Percentiles rank a stretch among this genome's conserved stretches.
Evolutionary conservation across 1,140 invertebrate species (phyloP).

Genomic region (Tyrophagus putrescentiae): DNA sequence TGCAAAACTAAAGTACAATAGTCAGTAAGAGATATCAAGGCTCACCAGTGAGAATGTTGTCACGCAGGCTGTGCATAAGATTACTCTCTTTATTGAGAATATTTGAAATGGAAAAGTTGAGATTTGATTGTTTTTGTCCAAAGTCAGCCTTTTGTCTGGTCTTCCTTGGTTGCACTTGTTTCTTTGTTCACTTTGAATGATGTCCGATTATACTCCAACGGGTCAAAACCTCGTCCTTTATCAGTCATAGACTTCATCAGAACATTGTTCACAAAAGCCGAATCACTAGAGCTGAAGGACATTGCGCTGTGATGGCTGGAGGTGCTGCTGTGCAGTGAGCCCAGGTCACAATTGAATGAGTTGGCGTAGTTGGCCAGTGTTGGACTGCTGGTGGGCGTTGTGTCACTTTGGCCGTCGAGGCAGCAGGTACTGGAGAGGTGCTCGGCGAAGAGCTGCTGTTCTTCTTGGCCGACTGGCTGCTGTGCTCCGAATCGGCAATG

Average conservation of each 20-base stretch:
- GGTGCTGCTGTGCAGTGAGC: background rate
- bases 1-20: background rate
- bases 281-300: background rate
- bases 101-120: conserved; percentile 14
- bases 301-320: conserved; percentile 9
- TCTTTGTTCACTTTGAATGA: too few relatives aligned
- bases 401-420: background rate
- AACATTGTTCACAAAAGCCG: background rate
- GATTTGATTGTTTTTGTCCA: background rate
- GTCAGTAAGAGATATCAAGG: too few relatives aligned
- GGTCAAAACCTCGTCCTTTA: too few relatives aligned
- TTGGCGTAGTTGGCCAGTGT: background rate
- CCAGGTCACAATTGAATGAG: background rate
- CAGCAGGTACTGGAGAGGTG: background rate
- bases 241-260: background rate
- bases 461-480: background rate
- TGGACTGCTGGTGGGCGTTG: background rate
- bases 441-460: conserved; percentile 1
- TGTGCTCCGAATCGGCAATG: background rate
- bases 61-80: conserved; percentile 4
- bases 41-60: conserved; percentile 5
- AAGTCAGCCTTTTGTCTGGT: background rate
- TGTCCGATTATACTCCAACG: too few relatives aligned
- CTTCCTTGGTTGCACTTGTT: too few relatives aligned
- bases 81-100: conserved; percentile 13